Evolutionary conservation across 2,113 vertebrate genomes (phyloP), one percentile per base, ranked within the genome.

Genomic region (Pleuronectes platessa): DNA sequence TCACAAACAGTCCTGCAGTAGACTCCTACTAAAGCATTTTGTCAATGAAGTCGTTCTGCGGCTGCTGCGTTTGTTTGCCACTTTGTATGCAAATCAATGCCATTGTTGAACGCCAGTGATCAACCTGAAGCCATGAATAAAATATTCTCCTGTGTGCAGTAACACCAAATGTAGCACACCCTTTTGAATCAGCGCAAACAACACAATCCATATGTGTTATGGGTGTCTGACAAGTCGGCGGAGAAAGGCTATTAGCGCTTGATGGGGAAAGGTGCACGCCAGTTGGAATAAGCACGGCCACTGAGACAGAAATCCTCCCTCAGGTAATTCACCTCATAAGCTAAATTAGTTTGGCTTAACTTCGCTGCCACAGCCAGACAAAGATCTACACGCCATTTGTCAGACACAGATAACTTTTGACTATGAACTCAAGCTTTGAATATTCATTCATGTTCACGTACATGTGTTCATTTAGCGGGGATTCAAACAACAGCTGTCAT

Each of bases 31-130:
- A 24, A 11, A 59, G 71, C 78, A 71, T 78, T 90, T 87, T 88
- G 73, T 90, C 86, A 88, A 81, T 85, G 60, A 81, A 84, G 82
- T 79, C 56, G 76, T 87, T 85, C 70, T 27, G 66, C 58, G 59
- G 76, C 64, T 56, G 65, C 75, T 45, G 74, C 68, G 70, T 89
- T 87, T 85, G 69, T 62, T 54, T 53, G 35, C 81, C 87, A 92
- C 88, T 93, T 89, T 93, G 91, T 92, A 93, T 93, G 92, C 88
- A 92, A 93, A 93, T 92, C 61, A 86, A 56, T 24, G 65, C 45
- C 69, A 78, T 81, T 83, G 83, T 71, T 61, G 64, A 88, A 87
- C 51, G 71, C 76, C 17, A 71, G 74, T 82, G 45, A 90, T 92
- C 88, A 91, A 88, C 83, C 71, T 73, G 80, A 71, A 80, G 42